Conservation (phyloP, 2,888 invertebrate genomes). For the Macropis europaea region DNA sequence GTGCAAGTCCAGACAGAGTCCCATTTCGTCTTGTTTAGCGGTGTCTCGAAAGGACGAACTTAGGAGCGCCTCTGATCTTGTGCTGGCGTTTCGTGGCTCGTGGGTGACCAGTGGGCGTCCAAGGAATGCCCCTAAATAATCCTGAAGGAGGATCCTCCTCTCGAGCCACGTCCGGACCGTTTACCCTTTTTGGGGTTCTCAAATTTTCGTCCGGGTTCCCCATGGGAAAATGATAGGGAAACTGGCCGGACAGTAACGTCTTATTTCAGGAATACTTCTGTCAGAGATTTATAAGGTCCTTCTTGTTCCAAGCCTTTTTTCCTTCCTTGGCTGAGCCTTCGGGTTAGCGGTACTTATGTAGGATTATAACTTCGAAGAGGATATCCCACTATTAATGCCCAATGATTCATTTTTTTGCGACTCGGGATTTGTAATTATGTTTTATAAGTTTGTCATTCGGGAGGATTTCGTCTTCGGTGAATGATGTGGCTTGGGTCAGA, state of each 20-base stretch:
- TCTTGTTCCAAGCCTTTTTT: conserved; percentile 5
- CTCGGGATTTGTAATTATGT: not conserved
- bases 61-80: conserved; percentile 24
- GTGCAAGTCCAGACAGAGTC: conserved; percentile 6
- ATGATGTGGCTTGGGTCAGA: too few relatives aligned
- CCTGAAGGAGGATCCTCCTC: conserved; percentile 52
- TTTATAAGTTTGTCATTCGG: too few relatives aligned
- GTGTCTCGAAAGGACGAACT: conserved; percentile 33
- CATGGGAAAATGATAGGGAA: conserved; percentile 28
- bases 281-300: conserved; percentile 30
- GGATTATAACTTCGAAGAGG: not conserved
- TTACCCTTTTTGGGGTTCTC: conserved; percentile 52
- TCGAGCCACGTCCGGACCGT: conserved; percentile 37
- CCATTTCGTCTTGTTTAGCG: conserved; percentile 44
- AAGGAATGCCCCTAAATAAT: conserved; percentile 70
- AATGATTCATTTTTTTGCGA: not conserved
- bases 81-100: conserved; percentile 54
- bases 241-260: conserved; percentile 28
- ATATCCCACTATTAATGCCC: too few relatives aligned
- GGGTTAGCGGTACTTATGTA: not conserved
- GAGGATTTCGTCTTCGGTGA: too few relatives aligned
- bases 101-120: conserved; percentile 69
- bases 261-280: conserved; percentile 25
- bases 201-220: conserved; percentile 46
- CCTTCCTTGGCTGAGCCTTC: not conserved